Base-by-base conservation (phyloP, 2,888 invertebrate genomes). In the Galeruca laticollis region DNA sequence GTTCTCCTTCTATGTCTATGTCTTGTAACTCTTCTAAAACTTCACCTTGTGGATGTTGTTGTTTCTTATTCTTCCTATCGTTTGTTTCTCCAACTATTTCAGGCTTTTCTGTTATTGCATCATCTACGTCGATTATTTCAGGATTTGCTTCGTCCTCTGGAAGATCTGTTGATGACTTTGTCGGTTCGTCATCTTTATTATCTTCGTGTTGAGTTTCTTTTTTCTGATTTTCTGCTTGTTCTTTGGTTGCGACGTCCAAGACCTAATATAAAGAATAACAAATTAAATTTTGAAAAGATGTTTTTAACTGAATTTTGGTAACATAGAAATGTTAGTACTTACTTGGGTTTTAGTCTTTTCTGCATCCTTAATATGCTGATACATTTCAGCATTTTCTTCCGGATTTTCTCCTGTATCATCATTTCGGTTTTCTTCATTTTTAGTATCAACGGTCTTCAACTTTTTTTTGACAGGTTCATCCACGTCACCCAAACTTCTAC, bases 321-420 rank as follows among this genome's bases (percentile, higher is more conserved):
- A 26, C n/a, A 18, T 31, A 1, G n/a, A 37, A 59, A 59, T 49
- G 20, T 26, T 37, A 59, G 49, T 31, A 51, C 40, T 60, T 75
- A 91, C 91, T 82, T 94, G 92, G 66, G 92, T 88, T 80, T 94
- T 88, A 79, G 94, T 92, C 69, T 90, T 89, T 71, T 93, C 92
- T 0, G 93, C 91, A 75, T 95, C 92, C 79, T 93, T 92, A 2
- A 97, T 92, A 82, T 97, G 96, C 82, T 96, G 93, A 84, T 92
- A 96, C 72, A 93, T 89, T 70, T 86, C 85, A 49, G 84, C 82
- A 37, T 84, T 81, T 21, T 86, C 2, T 85, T 87, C 86, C 13
- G 3, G 9, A 31, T 60, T 33, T n/a, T 54, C 63, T 13, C 47
- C 37, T 11, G 89, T 88, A 9, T 88, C 87, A 9, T 52, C 52